Base-by-base conservation (phyloP, 1,140 invertebrate genomes). In the Dreissena rostriformis region DNA sequence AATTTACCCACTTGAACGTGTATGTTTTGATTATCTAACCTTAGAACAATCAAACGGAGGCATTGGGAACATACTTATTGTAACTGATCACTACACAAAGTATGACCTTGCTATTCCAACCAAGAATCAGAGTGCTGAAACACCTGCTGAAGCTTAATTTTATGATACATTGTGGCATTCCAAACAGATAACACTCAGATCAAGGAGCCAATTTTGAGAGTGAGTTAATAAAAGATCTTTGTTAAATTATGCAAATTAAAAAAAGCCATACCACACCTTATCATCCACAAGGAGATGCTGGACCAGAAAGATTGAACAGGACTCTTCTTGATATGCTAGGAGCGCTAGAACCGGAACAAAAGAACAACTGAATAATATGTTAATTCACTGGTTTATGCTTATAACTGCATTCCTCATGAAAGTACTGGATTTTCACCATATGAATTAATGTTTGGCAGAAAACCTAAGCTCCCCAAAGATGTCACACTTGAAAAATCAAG, bases 71-170 rank as follows among this genome's bases (percentile, higher is more conserved):
- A 49, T 85, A 51, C 57, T 85, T 17, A 77, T 82, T 17, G 80
- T 85, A 14, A 85, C 78, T 22, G 78, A 85, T 53, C 68, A 82
- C 14, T 86, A 83, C 28, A 83, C 85, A 6, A 83, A 78, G 53
- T 84, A 63, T 53, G 63, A 79, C 12, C 10, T 55, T 14, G 84
- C 84, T 29, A 66, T 86, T 26, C 57, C 80, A 10, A 82, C 72
- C 19, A 86, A 66, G 39, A 82, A 86, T 49, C 79, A 82, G 29
- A 82, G 57, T 39, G 84, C 78, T 57, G 55, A 24, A 52, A 81
- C 72, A 22, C 82, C 84, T 11, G 71, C 84, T 24, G 29, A 76
- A 52, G 72, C 49, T 11, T n/a, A 19, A 78, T 24, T 83, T 68
- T 39, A 57, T 84, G 11, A n/a, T 70, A 12, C 61, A 67, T 0